A percentile compares a stretch with the other conserved stretches of the same genome.
phyloP scores from a whole-genome alignment of 2,888 invertebrate species.

The Drosophila helvetica region DNA sequence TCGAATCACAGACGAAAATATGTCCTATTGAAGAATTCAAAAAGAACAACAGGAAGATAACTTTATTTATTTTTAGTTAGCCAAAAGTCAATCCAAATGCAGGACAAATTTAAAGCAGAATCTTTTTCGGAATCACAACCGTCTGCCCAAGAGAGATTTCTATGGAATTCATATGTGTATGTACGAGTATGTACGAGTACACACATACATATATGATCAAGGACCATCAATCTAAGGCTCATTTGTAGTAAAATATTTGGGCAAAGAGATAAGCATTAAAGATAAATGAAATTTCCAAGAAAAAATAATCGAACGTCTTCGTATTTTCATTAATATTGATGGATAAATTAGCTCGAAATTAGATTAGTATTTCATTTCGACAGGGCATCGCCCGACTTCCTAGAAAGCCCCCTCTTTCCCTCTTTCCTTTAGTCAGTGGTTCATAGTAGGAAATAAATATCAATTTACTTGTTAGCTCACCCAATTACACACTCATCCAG shows the following conservation, averaged over 20 bases:
- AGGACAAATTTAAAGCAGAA: too few relatives aligned
- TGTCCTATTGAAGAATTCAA: too few relatives aligned
- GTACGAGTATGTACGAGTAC: too few relatives aligned
- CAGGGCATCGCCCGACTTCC: background rate
- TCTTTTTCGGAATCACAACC: too few relatives aligned
- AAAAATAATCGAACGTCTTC: background rate
- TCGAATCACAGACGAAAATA: too few relatives aligned
- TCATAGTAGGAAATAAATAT: constrained; percentile 26
- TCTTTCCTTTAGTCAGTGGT: background rate
- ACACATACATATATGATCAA: background rate
- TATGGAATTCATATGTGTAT: background rate
- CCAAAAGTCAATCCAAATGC: too few relatives aligned
- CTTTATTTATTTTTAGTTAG: background rate
- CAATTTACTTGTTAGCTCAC: constrained; percentile 31
- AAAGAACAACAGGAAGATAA: background rate
- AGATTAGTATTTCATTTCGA: background rate
- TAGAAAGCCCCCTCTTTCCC: background rate
- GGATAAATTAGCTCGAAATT: background rate
- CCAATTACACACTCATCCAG: constrained; percentile 30
- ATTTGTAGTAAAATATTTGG: background rate
- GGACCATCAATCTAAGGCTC: background rate
- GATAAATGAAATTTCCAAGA: background rate
- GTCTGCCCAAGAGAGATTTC: background rate
- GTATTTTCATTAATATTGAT: background rate
- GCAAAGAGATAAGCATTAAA: background rate